These are phyloP conservation scores for Carcina quercana DNA, from an alignment of 2,888 invertebrate genomes.

Conservation along the genomic window DNA sequence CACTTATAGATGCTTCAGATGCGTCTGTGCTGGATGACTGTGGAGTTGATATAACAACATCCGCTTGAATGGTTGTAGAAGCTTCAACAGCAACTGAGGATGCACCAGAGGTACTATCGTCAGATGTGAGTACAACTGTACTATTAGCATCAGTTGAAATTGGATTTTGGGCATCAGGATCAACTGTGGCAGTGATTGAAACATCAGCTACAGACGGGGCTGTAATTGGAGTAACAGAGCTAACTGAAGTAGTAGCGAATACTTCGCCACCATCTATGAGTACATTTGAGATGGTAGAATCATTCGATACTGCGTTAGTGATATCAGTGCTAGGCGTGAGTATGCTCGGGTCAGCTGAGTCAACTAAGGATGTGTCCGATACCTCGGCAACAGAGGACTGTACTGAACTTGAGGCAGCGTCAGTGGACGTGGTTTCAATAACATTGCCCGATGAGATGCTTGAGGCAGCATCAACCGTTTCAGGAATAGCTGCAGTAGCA, in stretches of 20 bases:
- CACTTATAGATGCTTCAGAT: too few relatives aligned
- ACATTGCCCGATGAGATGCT: too few relatives aligned
- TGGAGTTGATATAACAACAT: too few relatives aligned
- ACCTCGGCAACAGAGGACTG: neutral
- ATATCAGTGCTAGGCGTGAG: too few relatives aligned
- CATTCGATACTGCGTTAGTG: too few relatives aligned
- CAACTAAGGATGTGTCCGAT: neutral
- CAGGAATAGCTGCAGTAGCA: conserved; percentile 1
- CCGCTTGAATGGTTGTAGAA: too few relatives aligned
- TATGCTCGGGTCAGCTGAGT: neutral
- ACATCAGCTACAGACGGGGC: neutral
- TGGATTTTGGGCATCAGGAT: neutral
- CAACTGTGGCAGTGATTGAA: neutral
- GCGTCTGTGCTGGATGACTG: too few relatives aligned
- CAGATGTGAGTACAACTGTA: neutral
- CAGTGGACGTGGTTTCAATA: neutral
- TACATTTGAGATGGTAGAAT: too few relatives aligned
- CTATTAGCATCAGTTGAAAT: neutral
- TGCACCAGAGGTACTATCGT: neutral
- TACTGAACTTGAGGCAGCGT: neutral
- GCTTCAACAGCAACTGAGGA: neutral
- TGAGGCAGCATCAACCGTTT: neutral
- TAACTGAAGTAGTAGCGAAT: too few relatives aligned
- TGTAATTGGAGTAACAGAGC: too few relatives aligned
- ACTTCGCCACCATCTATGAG: too few relatives aligned